A percentile compares a stretch with the other conserved stretches of the same genome.
These are phyloP conservation scores for Dipodomys ordii DNA, from an alignment of 2,113 vertebrate species.

Conservation along the genomic window DNA sequence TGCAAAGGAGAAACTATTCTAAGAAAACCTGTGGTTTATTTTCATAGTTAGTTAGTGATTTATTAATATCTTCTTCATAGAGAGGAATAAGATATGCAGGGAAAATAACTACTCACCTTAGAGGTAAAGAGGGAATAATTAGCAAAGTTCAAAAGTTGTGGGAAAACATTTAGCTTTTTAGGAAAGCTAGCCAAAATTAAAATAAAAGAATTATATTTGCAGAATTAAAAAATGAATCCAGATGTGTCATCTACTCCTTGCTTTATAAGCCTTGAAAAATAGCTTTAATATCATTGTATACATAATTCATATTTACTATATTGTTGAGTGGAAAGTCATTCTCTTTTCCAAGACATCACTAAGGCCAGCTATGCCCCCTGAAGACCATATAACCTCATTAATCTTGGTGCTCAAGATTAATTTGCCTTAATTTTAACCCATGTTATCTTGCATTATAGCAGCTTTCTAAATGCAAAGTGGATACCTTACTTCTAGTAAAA, in stretches of 20 bases:
- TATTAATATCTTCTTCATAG: conserved; percentile 38
- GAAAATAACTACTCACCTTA: not conserved
- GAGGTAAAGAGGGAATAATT: not conserved
- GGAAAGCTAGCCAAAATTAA: not conserved
- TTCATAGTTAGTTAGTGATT: conserved; percentile 47
- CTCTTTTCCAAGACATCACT: not conserved
- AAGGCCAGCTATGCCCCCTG: not conserved
- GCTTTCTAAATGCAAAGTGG: not conserved
- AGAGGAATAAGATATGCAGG: not conserved
- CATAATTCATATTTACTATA: not conserved
- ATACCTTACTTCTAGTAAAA: not conserved
- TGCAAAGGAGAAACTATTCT: not conserved
- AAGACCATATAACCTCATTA: not conserved
- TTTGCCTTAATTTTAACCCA: not conserved
- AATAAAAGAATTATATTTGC: not conserved
- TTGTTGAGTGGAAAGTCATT: not conserved
- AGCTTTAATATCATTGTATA: not conserved
- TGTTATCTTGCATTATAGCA: not conserved
- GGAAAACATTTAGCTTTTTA: not conserved
- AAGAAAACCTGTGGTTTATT: conserved; percentile 46
- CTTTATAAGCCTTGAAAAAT: conserved; percentile 14
- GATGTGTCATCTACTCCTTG: not conserved
- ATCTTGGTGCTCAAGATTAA: not conserved
- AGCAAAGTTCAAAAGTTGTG: conserved; percentile 14
- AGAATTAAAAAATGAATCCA: not conserved